These are phyloP conservation scores for Prosopocoilus inquinatus DNA, from an alignment of 2,888 invertebrate species.

Conservation along the genomic window DNA sequence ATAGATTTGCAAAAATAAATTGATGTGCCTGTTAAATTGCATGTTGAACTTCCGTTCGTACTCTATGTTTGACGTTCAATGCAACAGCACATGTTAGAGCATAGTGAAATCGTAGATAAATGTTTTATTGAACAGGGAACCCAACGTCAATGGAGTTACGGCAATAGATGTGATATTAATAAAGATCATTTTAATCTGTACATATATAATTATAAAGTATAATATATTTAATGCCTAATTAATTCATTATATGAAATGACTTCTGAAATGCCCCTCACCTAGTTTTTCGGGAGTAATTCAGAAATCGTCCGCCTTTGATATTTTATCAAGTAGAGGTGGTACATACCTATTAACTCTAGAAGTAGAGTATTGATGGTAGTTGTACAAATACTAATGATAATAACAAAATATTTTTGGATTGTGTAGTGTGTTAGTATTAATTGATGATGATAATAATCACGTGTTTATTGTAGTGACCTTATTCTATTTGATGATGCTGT, in stretches of 20 bases:
- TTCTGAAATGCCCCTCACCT: background rate
- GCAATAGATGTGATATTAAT: constrained; percentile 40
- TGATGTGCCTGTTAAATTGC: constrained; percentile 34
- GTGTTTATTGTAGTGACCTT: background rate
- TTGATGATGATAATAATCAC: background rate
- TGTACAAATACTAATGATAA: constrained; percentile 37
- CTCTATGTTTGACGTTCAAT: constrained; percentile 28
- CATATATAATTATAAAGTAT: constrained; percentile 20
- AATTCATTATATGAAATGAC: too few species aligned
- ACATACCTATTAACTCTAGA: constrained; percentile 44
- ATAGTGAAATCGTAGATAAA: background rate
- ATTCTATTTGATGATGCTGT: too few species aligned
- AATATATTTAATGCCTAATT: constrained; percentile 13
- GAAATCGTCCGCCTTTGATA: constrained; percentile 7
- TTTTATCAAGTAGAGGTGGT: constrained; percentile 27
- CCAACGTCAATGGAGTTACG: constrained; percentile 32
- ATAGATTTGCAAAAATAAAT: constrained; percentile 27
- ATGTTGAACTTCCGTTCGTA: constrained; percentile 6
- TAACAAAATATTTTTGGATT: constrained; percentile 50
- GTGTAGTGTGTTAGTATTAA: constrained; percentile 41
- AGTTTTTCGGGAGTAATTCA: background rate
- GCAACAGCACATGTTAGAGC: background rate
- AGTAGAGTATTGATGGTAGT: constrained; percentile 44
- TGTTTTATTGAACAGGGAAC: constrained; percentile 1
- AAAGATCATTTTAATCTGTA: constrained; percentile 26